Conservation (phyloP, 2,113 vertebrate species). For the Perca schrenkii region DNA sequence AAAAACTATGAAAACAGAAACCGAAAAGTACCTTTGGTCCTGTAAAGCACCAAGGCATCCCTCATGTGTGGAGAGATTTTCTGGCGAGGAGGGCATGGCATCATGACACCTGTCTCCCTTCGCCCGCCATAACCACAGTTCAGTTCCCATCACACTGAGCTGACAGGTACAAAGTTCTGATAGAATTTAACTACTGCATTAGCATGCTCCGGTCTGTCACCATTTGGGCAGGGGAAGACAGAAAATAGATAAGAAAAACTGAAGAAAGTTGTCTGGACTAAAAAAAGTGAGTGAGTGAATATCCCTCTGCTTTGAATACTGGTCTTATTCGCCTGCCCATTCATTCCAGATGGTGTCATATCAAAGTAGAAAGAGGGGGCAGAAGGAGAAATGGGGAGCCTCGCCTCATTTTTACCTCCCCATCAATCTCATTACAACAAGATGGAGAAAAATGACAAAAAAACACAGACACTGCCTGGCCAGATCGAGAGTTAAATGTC, state of each 20-base stretch:
- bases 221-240: slow-evolving; percentile 8
- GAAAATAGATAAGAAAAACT: slow-evolving; percentile 19
- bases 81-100: slow-evolving; percentile 25
- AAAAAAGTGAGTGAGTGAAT: neutral
- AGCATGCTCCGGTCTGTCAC: slow-evolving; percentile 19
- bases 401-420: slow-evolving; percentile 21
- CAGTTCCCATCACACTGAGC: slow-evolving; percentile 32
- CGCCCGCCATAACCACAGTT: slow-evolving; percentile 16
- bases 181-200: slow-evolving; percentile 40
- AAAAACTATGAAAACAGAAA: slow-evolving; percentile 22
- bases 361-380: slow-evolving; percentile 6
- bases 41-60: slow-evolving; percentile 4
- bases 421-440: slow-evolving; percentile 23
- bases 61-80: slow-evolving; percentile 46
- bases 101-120: slow-evolving; percentile 38
- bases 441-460: slow-evolving; percentile 41
- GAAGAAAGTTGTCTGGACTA: neutral
- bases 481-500: slow-evolving; percentile 33
- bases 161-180: slow-evolving; percentile 47
- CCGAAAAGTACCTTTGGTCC: neutral
- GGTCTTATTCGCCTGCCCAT: slow-evolving; percentile 2
- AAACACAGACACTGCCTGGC: slow-evolving; percentile 6
- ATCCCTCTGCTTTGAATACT: neutral
- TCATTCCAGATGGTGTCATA: slow-evolving; percentile 15
- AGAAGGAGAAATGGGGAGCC: neutral